Evolutionary conservation across 2,113 vertebrate species (phyloP).

Genomic region (Struthio camelus): DNA sequence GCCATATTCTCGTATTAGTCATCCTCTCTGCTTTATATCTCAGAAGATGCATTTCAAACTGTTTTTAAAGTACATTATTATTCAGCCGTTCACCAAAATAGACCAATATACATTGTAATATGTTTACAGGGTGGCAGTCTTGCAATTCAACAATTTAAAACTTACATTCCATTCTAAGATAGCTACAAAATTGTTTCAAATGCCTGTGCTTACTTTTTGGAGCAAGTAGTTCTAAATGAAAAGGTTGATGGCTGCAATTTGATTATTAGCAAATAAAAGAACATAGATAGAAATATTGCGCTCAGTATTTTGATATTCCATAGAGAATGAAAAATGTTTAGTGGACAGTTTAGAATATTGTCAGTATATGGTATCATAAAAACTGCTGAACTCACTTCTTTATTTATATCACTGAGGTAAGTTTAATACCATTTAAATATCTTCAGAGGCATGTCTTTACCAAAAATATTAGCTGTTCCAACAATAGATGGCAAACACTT

Average conservation of each 20-base stretch:
- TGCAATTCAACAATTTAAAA: conserved; percentile 63
- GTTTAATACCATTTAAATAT: conserved; percentile 26
- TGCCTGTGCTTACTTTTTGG: conserved; percentile 51
- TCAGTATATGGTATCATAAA: conserved; percentile 3
- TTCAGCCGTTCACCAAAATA: conserved; percentile 66
- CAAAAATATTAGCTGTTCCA: conserved; percentile 38
- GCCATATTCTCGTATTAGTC: conserved; percentile 63
- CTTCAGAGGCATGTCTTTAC: conserved; percentile 25
- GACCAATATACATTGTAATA: conserved; percentile 66
- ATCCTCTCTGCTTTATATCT: conserved; percentile 56
- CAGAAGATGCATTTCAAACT: conserved; percentile 62
- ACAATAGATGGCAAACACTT: background rate
- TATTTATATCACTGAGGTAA: conserved; percentile 24
- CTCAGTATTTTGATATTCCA: conserved; percentile 45
- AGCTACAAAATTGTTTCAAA: conserved; percentile 68
- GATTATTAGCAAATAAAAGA: conserved; percentile 66
- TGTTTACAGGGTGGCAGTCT: conserved; percentile 51
- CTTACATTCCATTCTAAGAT: conserved; percentile 47
- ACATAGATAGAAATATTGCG: conserved; percentile 35
- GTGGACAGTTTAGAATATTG: conserved; percentile 44
- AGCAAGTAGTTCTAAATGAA: conserved; percentile 58
- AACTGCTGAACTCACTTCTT: conserved; percentile 24
- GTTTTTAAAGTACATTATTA: conserved; percentile 69
- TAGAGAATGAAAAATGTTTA: conserved; percentile 61
- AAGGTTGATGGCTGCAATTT: conserved; percentile 67